A percentile compares a stretch with the other conserved stretches of the same genome.
phyloP scores from a whole-genome alignment of 2,888 invertebrate genomes.

The Macropis europaea region DNA sequence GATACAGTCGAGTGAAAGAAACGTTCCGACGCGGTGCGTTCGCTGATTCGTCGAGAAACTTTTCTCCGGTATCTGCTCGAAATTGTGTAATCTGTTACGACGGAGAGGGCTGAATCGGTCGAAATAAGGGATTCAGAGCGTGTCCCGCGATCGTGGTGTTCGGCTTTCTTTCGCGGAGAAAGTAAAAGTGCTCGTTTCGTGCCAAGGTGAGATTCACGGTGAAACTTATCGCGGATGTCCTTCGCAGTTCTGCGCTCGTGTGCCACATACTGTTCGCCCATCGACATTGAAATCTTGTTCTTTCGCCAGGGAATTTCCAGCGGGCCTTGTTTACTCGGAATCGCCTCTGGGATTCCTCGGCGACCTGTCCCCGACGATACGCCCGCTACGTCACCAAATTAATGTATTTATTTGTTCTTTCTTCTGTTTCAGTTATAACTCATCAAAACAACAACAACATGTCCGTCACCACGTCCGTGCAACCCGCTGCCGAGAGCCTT shows the following conservation, averaged over 20 bases:
- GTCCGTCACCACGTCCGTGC: conserved; percentile 76
- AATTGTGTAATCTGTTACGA: conserved; percentile 24
- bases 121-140: conserved; percentile 39
- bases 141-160: not conserved
- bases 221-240: conserved; percentile 54
- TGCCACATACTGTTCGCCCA: conserved; percentile 5
- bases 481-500: conserved; percentile 70
- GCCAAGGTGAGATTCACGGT: conserved; percentile 59
- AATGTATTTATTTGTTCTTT: conserved; percentile 18
- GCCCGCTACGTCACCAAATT: not conserved
- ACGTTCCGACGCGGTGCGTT: too few relatives aligned
- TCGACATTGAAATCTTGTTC: not conserved
- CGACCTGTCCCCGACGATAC: not conserved
- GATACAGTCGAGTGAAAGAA: too few relatives aligned
- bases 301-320: conserved; percentile 12
- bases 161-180: conserved; percentile 64
- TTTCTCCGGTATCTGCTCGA: not conserved
- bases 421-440: conserved; percentile 69
- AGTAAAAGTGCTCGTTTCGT: conserved; percentile 67
- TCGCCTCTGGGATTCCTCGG: conserved; percentile 1
- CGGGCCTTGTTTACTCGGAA: not conserved
- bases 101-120: conserved; percentile 6
- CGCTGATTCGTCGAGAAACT: not conserved
- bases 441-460: conserved; percentile 67
- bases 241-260: conserved; percentile 29